Evolutionary conservation across 2,888 invertebrate genomes (phyloP), one percentile per base, ranked within the genome.

Genomic region (Cyaniris semiargus): DNA sequence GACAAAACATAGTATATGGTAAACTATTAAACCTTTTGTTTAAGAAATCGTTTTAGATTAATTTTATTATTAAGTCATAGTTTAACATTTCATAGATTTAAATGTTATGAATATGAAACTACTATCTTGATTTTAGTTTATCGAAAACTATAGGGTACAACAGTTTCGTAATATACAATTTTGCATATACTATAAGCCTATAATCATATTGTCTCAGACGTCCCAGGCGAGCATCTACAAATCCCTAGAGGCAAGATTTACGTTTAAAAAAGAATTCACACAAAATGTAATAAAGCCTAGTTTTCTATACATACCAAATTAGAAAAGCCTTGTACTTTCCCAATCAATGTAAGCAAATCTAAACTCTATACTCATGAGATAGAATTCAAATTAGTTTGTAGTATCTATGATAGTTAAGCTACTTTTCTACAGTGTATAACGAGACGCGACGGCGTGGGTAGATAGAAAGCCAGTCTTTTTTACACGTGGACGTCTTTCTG

Each of bases 151-250:
- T 5, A 0, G 60, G 15, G 66, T 66, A 5, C 6, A 15, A 6
- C 27, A 27, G 6, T 27, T 18, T 66, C 21, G 71, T 8, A n/a
- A 70, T 31, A 70, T 38, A 80, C 77, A 79, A 76, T 77, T 78
- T 75, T 3, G 0, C 83, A 80, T 88, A 84, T 89, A 89, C 92
- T 90, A 80, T 80, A 81, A 79, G 85, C 86, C 87, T 88, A 89
- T 90, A 89, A 91, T 91, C 89, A 89, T 89, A 89, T 90, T 89
- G 90, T 92, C 92, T 91, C 88, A 92, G 89, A 91, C 91, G 89
- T 85, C 84, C 82, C 82, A 86, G 86, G 84, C 90, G 87, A 89
- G 89, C 89, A 89, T 86, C 88, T 81, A 89, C 91, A 90, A 90
- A 89, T 89, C 90, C 90, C 85, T 85, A 80, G 80, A 81, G 79